phyloP scores from a whole-genome alignment of 1,140 invertebrate species.

The Bombus sylvicola region DNA sequence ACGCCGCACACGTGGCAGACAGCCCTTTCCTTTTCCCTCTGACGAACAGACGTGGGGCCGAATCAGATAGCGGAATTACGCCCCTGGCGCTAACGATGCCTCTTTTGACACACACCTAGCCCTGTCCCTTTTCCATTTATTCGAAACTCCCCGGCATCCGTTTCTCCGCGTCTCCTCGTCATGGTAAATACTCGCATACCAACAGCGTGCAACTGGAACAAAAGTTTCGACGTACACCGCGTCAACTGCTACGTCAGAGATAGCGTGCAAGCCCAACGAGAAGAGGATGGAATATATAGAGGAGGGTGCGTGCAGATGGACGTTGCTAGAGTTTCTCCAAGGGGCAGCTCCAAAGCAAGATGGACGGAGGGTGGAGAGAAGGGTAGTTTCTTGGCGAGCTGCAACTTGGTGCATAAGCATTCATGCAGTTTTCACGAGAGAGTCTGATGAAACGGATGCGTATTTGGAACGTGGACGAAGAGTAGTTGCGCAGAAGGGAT shows the following conservation, averaged over 20 bases:
- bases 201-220: conserved; percentile 53
- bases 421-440: not conserved
- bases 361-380: not conserved
- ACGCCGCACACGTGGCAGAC: not conserved
- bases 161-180: conserved; percentile 20
- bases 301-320: not conserved
- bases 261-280: conserved; percentile 26
- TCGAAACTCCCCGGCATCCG: not conserved
- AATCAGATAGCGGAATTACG: conserved; percentile 62
- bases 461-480: not conserved
- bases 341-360: conserved; percentile 31
- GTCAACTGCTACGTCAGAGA: conserved; percentile 27
- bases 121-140: conserved; percentile 18
- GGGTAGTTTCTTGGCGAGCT: not conserved
- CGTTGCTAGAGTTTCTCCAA: conserved; percentile 40
- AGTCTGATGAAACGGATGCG: not conserved
- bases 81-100: conserved; percentile 50
- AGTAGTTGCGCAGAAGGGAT: too few relatives aligned
- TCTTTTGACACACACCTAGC: conserved; percentile 52
- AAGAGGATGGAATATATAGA: too few relatives aligned
- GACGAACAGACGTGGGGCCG: not conserved
- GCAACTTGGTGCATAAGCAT: too few relatives aligned
- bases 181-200: conserved; percentile 38
- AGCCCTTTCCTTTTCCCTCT: not conserved
- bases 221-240: conserved; percentile 58